phyloP scores from a whole-genome alignment of 2,113 vertebrate genomes.

The Istiophorus platypterus region DNA sequence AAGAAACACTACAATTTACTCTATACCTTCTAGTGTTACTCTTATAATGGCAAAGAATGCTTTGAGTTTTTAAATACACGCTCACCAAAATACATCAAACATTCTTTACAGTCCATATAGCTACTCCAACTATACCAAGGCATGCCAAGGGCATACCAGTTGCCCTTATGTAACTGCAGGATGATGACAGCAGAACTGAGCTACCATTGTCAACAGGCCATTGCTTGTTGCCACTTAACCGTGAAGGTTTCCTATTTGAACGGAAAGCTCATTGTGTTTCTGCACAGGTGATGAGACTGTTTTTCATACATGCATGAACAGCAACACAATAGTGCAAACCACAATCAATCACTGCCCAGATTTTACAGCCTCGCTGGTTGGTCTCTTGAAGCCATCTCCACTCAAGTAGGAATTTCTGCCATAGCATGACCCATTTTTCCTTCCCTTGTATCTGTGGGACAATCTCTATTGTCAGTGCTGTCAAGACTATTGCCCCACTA shows the following conservation, averaged over 20 bases:
- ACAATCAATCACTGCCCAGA: constrained; percentile 38
- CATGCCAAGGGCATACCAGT: constrained; percentile 40
- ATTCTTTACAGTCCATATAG: constrained; percentile 55
- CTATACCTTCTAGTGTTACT: constrained; percentile 20
- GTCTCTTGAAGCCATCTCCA: constrained; percentile 1
- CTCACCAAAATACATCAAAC: constrained; percentile 31
- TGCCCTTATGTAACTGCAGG: constrained; percentile 67
- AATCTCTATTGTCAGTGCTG: constrained; percentile 62
- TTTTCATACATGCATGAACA: constrained; percentile 44
- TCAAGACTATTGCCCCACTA: constrained; percentile 70
- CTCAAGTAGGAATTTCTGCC: constrained; percentile 37
- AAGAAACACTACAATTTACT: constrained; percentile 16
- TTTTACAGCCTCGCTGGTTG: constrained; percentile 1
- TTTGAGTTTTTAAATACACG: constrained; percentile 50
- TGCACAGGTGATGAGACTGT: constrained; percentile 56
- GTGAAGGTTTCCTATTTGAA: constrained; percentile 58
- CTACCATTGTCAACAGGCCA: constrained; percentile 57
- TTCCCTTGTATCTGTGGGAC: constrained; percentile 30
- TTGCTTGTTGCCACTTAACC: constrained; percentile 61
- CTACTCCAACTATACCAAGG: constrained; percentile 18
- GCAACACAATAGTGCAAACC: constrained; percentile 30
- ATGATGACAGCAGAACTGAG: constrained; percentile 62
- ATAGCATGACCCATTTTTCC: constrained; percentile 34
- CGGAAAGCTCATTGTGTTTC: constrained; percentile 46
- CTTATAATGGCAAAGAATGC: constrained; percentile 35